A percentile compares a stretch with the other conserved stretches of the same genome.
phyloP scores from a whole-genome alignment of 2,113 vertebrate genomes.

The Epinephelus cyanopodus region DNA sequence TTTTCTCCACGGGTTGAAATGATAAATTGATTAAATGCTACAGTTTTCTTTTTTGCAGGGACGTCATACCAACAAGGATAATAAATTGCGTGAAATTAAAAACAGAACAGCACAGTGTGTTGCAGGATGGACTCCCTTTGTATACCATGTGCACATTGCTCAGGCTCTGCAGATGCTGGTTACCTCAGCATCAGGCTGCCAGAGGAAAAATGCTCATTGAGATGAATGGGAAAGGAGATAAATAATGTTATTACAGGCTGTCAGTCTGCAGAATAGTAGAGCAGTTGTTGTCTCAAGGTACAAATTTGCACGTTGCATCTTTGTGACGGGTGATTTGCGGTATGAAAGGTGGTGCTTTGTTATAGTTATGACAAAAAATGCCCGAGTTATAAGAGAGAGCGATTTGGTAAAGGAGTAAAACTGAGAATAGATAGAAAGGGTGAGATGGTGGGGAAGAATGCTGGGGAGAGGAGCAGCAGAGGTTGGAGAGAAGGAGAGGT shows the following conservation, averaged over 20 bases:
- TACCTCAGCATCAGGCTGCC: background rate
- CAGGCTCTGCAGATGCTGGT: background rate
- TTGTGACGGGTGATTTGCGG: background rate
- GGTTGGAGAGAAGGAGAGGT: background rate
- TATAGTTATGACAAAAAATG: background rate
- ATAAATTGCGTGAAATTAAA: background rate
- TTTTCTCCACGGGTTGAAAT: background rate
- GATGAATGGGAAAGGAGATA: background rate
- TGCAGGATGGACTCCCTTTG: background rate
- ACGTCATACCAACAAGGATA: background rate
- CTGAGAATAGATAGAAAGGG: background rate
- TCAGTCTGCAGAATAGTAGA: background rate
- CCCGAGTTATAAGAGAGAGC: background rate
- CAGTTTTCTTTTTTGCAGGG: background rate
- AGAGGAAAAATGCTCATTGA: background rate
- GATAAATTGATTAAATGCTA: background rate
- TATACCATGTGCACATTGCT: background rate
- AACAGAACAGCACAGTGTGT: background rate
- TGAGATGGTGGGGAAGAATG: background rate
- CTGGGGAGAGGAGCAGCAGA: background rate
- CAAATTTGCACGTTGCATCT: background rate
- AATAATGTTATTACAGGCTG: background rate
- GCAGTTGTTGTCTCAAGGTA: background rate
- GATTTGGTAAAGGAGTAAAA: background rate
- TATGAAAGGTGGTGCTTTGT: background rate